Conservation (phyloP, 2,888 invertebrate species). For the Geotrupes spiniger region DNA sequence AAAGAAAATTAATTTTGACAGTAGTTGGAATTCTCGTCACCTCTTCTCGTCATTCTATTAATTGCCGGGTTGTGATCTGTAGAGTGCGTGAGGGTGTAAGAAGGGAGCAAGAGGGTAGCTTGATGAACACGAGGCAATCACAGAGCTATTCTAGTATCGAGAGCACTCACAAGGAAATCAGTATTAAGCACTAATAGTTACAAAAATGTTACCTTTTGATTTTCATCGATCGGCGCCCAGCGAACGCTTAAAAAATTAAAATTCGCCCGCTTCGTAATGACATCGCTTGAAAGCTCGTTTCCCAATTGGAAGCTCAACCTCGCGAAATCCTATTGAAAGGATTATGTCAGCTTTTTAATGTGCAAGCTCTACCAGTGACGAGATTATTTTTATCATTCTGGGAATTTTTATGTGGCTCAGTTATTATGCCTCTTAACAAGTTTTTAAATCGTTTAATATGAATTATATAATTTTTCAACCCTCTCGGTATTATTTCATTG, state of each 20-base stretch:
- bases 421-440: too few species aligned
- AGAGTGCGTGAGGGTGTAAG: slow-evolving; percentile 38
- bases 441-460: too few species aligned
- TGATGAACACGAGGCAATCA: slow-evolving; percentile 51
- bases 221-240: too few species aligned
- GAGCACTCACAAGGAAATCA: slow-evolving; percentile 46
- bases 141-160: slow-evolving; percentile 48
- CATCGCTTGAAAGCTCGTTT: too few species aligned
- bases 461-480: too few species aligned
- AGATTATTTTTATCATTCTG: too few species aligned
- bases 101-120: slow-evolving; percentile 39
- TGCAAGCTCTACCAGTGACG: not conserved
- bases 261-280: too few species aligned
- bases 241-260: too few species aligned
- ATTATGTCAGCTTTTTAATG: slow-evolving; percentile 18
- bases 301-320: too few species aligned
- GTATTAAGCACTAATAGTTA: slow-evolving; percentile 34
- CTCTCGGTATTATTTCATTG: too few species aligned
- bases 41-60: slow-evolving; percentile 48
- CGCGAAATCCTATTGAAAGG: slow-evolving; percentile 16
- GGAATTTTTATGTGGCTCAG: too few species aligned
- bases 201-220: too few species aligned
- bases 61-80: slow-evolving; percentile 49
- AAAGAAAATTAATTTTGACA: slow-evolving; percentile 27
- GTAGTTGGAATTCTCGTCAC: slow-evolving; percentile 48